phyloP scores from a whole-genome alignment of 2,888 invertebrate genomes.

The Papilio elwesi region DNA sequence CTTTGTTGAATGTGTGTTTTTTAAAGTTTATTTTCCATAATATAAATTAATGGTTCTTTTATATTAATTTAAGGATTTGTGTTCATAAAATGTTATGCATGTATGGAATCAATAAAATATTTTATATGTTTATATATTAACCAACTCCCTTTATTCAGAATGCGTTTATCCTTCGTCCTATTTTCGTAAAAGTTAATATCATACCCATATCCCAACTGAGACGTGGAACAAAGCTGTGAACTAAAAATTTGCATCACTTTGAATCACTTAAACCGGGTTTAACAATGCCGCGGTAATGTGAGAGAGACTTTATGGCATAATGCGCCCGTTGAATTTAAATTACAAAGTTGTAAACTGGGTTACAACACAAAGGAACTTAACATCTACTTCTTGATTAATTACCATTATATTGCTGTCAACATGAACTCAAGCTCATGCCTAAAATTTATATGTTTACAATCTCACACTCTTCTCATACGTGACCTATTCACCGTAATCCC shows the following conservation, averaged over 20 bases:
- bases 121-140: too few species aligned
- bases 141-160: neutral
- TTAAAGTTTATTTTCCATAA: too few species aligned
- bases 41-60: too few species aligned
- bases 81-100: too few species aligned
- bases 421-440: neutral
- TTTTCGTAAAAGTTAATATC: constrained; percentile 5
- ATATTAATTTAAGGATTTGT: too few species aligned
- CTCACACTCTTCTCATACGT: too few species aligned
- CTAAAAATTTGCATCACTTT: constrained; percentile 34
- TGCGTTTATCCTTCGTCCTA: neutral
- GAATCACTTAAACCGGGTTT: constrained; percentile 30
- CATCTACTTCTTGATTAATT: constrained; percentile 20
- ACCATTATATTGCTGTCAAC: neutral
- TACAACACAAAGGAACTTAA: constrained; percentile 24
- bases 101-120: too few species aligned
- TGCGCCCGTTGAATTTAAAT: constrained; percentile 30
- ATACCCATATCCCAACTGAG: constrained; percentile 1
- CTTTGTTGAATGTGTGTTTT: too few species aligned
- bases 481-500: too few species aligned
- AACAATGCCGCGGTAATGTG: constrained; percentile 24
- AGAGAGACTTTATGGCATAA: constrained; percentile 29
- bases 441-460: neutral
- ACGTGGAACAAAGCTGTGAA: constrained; percentile 14
- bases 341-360: constrained; percentile 37